Evolutionary conservation across 2,888 invertebrate genomes (phyloP).

Genomic region (Nipponacmea schrenckii): DNA sequence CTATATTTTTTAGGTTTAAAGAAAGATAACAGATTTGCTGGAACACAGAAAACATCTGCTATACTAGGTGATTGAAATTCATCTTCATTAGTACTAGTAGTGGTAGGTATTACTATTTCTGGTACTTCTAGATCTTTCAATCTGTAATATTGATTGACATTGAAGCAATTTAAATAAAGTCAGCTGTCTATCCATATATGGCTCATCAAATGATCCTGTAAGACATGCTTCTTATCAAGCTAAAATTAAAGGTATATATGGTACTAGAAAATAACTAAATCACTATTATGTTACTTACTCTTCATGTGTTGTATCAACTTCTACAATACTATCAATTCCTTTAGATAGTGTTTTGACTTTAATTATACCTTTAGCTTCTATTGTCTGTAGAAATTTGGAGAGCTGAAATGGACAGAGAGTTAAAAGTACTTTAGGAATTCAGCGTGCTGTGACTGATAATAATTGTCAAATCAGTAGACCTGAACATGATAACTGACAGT

Average conservation of each 20-base stretch:
- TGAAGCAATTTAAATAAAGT: no score
- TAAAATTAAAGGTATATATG: no score
- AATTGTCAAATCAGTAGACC: no score
- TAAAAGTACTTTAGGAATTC: no score
- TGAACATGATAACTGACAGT: no score
- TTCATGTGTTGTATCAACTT: slow-evolving; percentile 71
- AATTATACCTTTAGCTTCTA: slow-evolving; percentile 75
- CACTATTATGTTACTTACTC: slow-evolving; percentile 40
- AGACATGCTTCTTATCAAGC: no score
- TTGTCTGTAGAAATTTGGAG: slow-evolving; percentile 83
- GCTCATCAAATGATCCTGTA: no score
- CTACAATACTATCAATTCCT: slow-evolving; percentile 83
- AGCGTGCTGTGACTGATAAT: no score
- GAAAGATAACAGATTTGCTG: slow-evolving; percentile 75
- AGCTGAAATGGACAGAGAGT: slow-evolving; percentile 69
- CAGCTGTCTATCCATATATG: no score
- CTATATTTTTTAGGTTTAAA: slow-evolving; percentile 73
- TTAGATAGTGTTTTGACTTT: slow-evolving; percentile 72
- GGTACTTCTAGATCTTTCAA: slow-evolving; percentile 41
- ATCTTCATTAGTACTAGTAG: slow-evolving; percentile 16
- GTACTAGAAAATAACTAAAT: no score
- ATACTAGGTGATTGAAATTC: slow-evolving; percentile 72
- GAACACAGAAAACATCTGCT: slow-evolving; percentile 78
- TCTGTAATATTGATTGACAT: slow-evolving; percentile 26
- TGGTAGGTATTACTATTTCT: slow-evolving; percentile 26